Base-by-base conservation (phyloP, 1,140 invertebrate genomes). In the Leptinotarsa undecemlineata region DNA sequence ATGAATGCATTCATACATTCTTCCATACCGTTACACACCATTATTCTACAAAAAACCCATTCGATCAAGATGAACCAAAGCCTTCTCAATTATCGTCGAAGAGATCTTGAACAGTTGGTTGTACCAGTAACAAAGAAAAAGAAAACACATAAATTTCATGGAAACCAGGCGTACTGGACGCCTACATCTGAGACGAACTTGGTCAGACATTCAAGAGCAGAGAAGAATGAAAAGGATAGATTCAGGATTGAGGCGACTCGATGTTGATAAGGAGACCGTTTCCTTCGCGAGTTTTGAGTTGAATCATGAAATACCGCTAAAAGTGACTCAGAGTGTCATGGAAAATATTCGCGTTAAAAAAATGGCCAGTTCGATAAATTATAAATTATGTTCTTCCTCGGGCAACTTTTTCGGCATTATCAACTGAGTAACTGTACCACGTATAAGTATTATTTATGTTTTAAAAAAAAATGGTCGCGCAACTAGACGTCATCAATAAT, bases 131-230 rank as follows among this genome's bases (percentile, higher is more conserved):
- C 51, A 57, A 19, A 57, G 51, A 57, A 57, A 57, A 57, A 57
- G 51, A 57, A 57, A 17, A 57, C 51, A 17, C 51, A 57, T 57
- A 57, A 57, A 57, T 57, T 17, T 57, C 51, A 57, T 57, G 51
- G 4, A 17, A 57, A 57, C 17, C 51, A 57, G 51, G 51, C 51
- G 51, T 57, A 57, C 15, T 17, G 51, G 51, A 57, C 51, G 51
- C 51, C 51, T 57, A 57, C 51, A 19, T 57, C 51, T 57, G 51
- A 57, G 51, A 57, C 51, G 17, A 57, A 57, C 51, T 57, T 57
- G 51, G 51, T 57, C 51, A 57, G 51, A 57, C 51, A 57, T 57
- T 19, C 51, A 57, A 57, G 51, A 19, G 51, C 51, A 57, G 6
- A 57, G n/a, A 57, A 57, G 4, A 19, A 57, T 57, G 14, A n/a